Conservation (phyloP, 2,113 vertebrate genomes). For the Apistogramma diplotaenia region DNA sequence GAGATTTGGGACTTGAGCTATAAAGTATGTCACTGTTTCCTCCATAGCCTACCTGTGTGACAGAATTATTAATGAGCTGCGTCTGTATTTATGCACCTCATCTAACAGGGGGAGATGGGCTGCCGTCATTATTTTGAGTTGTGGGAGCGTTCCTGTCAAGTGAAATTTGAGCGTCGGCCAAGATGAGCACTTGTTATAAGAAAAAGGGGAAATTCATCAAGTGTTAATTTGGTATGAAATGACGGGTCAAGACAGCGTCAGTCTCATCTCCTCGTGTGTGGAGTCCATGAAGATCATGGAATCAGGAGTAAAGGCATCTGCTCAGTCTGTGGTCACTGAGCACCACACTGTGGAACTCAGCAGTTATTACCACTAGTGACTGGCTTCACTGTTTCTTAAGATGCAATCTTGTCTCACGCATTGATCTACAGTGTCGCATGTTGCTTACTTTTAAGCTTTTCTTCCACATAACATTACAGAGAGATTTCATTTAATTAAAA, state of each 20-base stretch:
- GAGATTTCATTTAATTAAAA: background rate
- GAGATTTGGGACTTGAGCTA: conserved; percentile 23
- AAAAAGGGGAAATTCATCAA: conserved; percentile 70
- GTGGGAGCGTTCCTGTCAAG: conserved; percentile 63
- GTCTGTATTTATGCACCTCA: conserved; percentile 74
- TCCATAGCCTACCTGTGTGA: conserved; percentile 68
- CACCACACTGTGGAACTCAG: conserved; percentile 59
- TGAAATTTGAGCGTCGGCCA: conserved; percentile 58
- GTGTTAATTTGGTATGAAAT: conserved; percentile 72
- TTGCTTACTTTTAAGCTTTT: background rate
- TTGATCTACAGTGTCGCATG: background rate
- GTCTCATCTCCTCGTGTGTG: conserved; percentile 15
- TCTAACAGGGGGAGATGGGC: conserved; percentile 67
- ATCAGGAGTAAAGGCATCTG: background rate
- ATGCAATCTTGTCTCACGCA: background rate
- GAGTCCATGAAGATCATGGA: background rate
- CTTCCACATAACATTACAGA: background rate
- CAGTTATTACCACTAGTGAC: conserved; percentile 24
- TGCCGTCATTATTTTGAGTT: conserved; percentile 54
- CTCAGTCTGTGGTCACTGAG: conserved; percentile 44
- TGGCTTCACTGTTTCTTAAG: background rate
- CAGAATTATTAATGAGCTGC: conserved; percentile 74
- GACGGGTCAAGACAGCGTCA: conserved; percentile 50
- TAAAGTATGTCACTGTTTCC: conserved; percentile 51
- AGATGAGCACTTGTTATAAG: conserved; percentile 63